Percentiles rank a stretch among this genome's conserved stretches.
phyloP scores from a whole-genome alignment of 30 jellyfish, hydroid and myxozoan species.

The Aurelia aurita complex sp. Pacific region DNA sequence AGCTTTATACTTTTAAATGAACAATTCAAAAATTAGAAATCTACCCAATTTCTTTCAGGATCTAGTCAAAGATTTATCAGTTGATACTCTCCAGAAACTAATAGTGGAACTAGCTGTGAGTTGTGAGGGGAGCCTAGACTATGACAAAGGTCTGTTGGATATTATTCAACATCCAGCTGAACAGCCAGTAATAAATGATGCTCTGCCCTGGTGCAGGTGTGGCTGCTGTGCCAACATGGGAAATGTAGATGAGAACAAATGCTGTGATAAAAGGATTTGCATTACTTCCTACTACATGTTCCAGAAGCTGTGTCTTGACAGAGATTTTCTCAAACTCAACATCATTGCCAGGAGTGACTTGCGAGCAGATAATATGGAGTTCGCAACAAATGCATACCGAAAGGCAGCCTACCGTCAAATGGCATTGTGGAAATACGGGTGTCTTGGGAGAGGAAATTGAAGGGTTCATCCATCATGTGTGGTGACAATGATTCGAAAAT shows the following conservation, averaged over 20 bases:
- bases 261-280: constrained; percentile 20
- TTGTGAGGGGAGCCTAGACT: constrained; percentile 3
- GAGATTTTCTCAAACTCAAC: constrained; percentile 9
- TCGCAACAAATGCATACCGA: constrained; percentile 13
- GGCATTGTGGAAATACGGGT: constrained; percentile 31
- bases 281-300: not conserved
- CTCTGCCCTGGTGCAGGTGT: constrained; percentile 23
- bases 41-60: not conserved
- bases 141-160: not conserved
- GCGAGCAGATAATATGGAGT: constrained; percentile 23
- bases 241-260: constrained; percentile 4
- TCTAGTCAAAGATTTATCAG: not conserved
- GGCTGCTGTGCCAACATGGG: constrained; percentile 2
- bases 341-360: constrained; percentile 31
- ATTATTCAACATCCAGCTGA: not conserved
- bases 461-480: constrained; percentile 31
- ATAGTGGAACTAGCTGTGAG: constrained; percentile 13
- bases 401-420: constrained; percentile 35
- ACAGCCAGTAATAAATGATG: not conserved
- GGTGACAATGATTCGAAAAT: not conserved
- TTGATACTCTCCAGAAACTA: not conserved
- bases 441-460: constrained; percentile 22
- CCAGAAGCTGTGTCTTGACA: constrained; percentile 24
- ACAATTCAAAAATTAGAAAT: no score
- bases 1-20: no score